Evolutionary conservation across 2,888 invertebrate species (phyloP).

Genomic region (Capitulum mitella): DNA sequence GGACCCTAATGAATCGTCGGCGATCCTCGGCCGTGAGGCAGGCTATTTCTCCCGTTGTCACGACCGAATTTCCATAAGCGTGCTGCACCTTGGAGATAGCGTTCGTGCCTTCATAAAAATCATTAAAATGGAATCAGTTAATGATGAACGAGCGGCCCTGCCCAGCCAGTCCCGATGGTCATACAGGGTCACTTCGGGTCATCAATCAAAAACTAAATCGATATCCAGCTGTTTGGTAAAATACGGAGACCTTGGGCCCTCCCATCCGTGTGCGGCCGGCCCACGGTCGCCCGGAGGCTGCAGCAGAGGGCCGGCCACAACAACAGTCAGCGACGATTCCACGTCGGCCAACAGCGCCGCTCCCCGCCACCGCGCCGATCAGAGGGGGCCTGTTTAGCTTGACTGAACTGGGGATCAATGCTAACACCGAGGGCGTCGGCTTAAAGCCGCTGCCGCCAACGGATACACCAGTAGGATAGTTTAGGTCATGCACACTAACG

Average conservation of each 20-base stretch:
- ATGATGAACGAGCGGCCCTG: background rate
- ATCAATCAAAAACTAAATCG: background rate
- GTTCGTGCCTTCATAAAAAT: background rate
- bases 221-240: constrained; percentile 1
- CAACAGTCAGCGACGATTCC: too few species aligned
- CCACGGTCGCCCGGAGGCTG: too few species aligned
- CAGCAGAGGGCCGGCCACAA: too few species aligned
- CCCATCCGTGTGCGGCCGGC: background rate
- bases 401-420: too few species aligned
- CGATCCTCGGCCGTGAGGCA: background rate
- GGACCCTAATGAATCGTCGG: background rate
- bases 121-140: background rate
- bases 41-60: background rate
- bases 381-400: too few species aligned
- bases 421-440: too few species aligned
- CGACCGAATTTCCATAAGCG: constrained; percentile 2
- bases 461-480: too few species aligned
- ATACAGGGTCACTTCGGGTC: constrained; percentile 17
- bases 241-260: background rate
- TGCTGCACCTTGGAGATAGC: background rate
- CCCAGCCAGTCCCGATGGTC: background rate
- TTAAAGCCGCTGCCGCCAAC: too few species aligned
- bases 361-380: too few species aligned
- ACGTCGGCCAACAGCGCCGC: too few species aligned
- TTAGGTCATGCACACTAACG: too few species aligned